Evolutionary conservation across 2,888 invertebrate genomes (phyloP), one percentile per base, ranked within the genome.

Genomic region (Rhodophaea formosa): DNA sequence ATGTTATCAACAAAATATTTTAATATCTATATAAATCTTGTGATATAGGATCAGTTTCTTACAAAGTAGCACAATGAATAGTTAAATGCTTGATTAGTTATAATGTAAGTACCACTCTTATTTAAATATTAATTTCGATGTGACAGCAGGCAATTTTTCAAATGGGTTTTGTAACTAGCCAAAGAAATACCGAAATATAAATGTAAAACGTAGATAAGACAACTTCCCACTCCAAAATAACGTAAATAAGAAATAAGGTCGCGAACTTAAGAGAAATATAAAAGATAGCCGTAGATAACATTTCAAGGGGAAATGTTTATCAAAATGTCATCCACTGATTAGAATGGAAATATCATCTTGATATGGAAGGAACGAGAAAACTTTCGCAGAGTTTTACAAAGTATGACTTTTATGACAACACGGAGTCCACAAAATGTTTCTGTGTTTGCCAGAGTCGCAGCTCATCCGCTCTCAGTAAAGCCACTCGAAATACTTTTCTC

Each of bases 351-450:
- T 75, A 72, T 73, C 79, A 76, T 74, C 73, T 74, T 77, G 77
- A 80, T 78, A 76, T 23, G 10, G 70, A 65, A 72, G 63, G 65
- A 77, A 79, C 70, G 77, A 79, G 75, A 74, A 80, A 84, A 83
- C 72, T 81, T 82, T 66, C 42, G 42, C 54, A 60, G 64, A 74
- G 70, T 68, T 75, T 70, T 72, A 67, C 66, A 62, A 63, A 62
- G 59, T 59, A 65, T 59, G 68, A 72, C 64, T 76, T 76, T 74
- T 71, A 72, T 69, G 68, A 69, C 63, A 68, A 68, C 70, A 74
- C 67, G 70, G 67, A 64, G 62, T 63, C 68, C 58, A 59, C 62
- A 56, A 64, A 60, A 64, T 62, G 65, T 66, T 65, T 60, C 61
- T 59, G 56, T 46, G 52, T 60, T 58, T 58, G 10, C 14, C 23